phyloP scores from a whole-genome alignment of 2,113 vertebrate species.

The Mesoclemmys tuberculata region DNA sequence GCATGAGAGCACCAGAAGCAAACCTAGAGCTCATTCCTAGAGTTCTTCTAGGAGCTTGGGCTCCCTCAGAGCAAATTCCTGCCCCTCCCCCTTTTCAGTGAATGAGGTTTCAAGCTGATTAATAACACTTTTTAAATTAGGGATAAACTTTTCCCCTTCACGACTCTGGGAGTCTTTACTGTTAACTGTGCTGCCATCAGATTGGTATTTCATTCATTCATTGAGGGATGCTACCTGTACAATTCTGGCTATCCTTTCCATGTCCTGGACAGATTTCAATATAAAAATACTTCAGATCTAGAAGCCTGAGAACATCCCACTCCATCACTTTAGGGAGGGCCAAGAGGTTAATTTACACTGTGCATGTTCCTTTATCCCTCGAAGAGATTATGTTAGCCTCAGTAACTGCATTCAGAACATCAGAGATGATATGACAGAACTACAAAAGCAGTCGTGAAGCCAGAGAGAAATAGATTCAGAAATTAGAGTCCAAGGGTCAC shows the following conservation, averaged over 20 bases:
- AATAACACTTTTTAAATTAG: too few relatives aligned
- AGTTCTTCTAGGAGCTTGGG: too few relatives aligned
- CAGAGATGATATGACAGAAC: neutral
- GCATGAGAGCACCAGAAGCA: too few relatives aligned
- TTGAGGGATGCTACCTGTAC: neutral
- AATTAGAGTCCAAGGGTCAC: neutral
- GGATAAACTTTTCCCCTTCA: neutral
- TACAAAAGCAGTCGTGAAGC: neutral
- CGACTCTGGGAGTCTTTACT: neutral
- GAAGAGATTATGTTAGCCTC: neutral
- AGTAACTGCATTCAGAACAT: neutral
- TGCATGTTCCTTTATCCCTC: neutral
- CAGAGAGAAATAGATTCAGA: neutral
- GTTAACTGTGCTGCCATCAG: neutral
- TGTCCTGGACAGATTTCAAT: neutral
- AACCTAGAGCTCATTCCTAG: too few relatives aligned
- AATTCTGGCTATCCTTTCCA: neutral
- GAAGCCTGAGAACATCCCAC: neutral
- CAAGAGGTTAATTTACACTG: neutral
- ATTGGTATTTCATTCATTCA: neutral
- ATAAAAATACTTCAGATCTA: neutral
- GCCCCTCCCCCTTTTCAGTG: too few relatives aligned
- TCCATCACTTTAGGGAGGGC: neutral
- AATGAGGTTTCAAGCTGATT: too few relatives aligned
- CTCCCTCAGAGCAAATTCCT: too few relatives aligned